Evolutionary conservation across 2,113 vertebrate genomes (phyloP), one percentile per base, ranked within the genome.

Genomic region (Clarias batrachus): DNA sequence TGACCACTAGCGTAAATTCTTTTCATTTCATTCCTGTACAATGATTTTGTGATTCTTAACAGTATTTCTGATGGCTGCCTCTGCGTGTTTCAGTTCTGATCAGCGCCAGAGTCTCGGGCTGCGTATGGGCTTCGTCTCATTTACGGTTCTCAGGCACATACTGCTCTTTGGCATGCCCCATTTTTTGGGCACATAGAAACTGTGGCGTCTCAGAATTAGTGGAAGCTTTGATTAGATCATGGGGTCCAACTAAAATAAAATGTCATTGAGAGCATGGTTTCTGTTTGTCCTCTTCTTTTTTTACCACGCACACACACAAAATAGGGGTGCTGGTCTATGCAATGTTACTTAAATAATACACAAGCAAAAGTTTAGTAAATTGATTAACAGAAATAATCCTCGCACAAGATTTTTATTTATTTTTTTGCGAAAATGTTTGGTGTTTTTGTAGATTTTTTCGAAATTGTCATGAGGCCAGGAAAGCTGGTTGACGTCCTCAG

Each of bases 131-230:
- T 86, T 84, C 16, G n/a, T 85, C 70, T 87, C 60, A 77, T 59
- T 57, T 71, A 12, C 48, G 27, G 70, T 88, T 88, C 82, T 90
- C 82, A 70, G 85, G 85, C 87, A 90, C 87, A 88, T 88, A 76
- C 57, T 84, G 66, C 57, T 87, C 57, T 63, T 74, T 74, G 21
- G 57, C 48, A 70, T 48, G 12, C 56, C 33, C 54, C 33, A 76
- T 13, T 7, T 7, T 48, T 48, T 48, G 41, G 70, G 59, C 57
- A 37, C 70, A 14, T 30, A 27, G 71, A 27, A 57, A 62, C 37
- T 48, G 73, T 83, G 30, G 16, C 1, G 7, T 41, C 56, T 84
- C 84, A 33, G 60, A 65, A 25, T 57, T 10, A 60, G 33, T 27
- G 12, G 25, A 77, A 65, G 62, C 74, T 76, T 56, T 25, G 19